Evolutionary conservation across 2,888 invertebrate genomes (phyloP).

Genomic region (Coenonympha arcania): DNA sequence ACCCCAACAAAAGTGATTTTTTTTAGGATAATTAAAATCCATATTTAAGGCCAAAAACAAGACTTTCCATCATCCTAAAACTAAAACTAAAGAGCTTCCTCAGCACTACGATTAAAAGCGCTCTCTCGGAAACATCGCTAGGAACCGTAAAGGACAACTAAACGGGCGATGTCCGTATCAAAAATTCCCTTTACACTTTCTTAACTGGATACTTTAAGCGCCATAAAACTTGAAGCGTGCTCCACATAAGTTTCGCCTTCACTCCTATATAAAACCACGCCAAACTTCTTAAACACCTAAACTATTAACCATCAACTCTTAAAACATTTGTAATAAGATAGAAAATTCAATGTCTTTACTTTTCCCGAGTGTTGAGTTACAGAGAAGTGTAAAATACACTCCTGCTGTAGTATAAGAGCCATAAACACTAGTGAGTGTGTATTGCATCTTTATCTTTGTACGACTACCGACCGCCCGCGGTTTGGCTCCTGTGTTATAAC

Average conservation of each 20-base stretch:
- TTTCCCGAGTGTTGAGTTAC: constrained; percentile 2
- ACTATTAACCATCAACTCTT: constrained; percentile 1
- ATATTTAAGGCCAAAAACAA: neutral
- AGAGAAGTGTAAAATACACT: constrained; percentile 20
- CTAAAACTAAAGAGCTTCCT: neutral
- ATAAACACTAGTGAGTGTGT: constrained; percentile 53
- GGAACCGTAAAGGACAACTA: constrained; percentile 13
- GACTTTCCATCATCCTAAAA: neutral
- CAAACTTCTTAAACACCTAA: constrained; percentile 1
- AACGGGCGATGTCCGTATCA: constrained; percentile 31
- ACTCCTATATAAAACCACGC: constrained; percentile 46
- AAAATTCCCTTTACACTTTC: constrained; percentile 59
- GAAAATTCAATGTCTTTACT: constrained; percentile 14
- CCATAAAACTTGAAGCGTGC: constrained; percentile 68
- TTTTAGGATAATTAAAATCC: too few relatives aligned
- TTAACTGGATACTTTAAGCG: constrained; percentile 64
- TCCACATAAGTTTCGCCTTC: constrained; percentile 68
- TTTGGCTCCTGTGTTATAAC: constrained; percentile 22
- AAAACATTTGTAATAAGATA: constrained; percentile 16
- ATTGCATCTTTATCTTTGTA: constrained; percentile 22
- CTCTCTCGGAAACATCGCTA: constrained; percentile 2
- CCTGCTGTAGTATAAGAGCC: constrained; percentile 43
- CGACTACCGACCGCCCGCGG: constrained; percentile 25
- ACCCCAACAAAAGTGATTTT: too few relatives aligned
- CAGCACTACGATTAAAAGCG: neutral